Evolutionary conservation across 2,888 invertebrate species (phyloP).

Genomic region (Linnaemya tessellans): DNA sequence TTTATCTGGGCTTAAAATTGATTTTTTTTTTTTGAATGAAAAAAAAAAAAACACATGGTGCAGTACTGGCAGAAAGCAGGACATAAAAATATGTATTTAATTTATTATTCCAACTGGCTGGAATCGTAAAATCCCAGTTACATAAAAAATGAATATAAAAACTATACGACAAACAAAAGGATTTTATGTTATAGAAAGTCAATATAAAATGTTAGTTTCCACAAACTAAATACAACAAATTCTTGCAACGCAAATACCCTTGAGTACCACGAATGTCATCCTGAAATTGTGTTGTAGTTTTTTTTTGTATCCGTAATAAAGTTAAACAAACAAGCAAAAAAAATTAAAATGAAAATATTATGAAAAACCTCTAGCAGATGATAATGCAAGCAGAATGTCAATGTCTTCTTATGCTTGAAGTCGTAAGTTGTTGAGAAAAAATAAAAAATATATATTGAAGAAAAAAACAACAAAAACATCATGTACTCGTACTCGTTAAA

Average conservation of each 20-base stretch:
- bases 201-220: not conserved
- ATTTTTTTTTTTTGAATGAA: no score
- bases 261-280: not conserved
- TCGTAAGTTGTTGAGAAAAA: constrained; percentile 22
- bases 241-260: not conserved
- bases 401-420: constrained; percentile 11
- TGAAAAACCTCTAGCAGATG: constrained; percentile 3
- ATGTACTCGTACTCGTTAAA: constrained; percentile 1
- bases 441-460: constrained; percentile 3
- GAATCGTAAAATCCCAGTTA: not conserved
- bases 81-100: no score
- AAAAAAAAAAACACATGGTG: no score
- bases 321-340: not conserved
- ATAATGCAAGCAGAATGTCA: constrained; percentile 43
- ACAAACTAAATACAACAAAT: constrained; percentile 16
- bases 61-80: no score
- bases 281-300: not conserved
- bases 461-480: not conserved
- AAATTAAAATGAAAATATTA: constrained; percentile 6
- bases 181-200: not conserved
- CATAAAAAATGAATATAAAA: not conserved
- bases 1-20: no score
- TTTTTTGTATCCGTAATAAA: not conserved
- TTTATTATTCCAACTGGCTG: not conserved
- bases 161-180: not conserved